Evolutionary conservation across 2,113 vertebrate genomes (phyloP), one percentile per base, ranked within the genome.

Genomic region (Carettochelys insculpta): DNA sequence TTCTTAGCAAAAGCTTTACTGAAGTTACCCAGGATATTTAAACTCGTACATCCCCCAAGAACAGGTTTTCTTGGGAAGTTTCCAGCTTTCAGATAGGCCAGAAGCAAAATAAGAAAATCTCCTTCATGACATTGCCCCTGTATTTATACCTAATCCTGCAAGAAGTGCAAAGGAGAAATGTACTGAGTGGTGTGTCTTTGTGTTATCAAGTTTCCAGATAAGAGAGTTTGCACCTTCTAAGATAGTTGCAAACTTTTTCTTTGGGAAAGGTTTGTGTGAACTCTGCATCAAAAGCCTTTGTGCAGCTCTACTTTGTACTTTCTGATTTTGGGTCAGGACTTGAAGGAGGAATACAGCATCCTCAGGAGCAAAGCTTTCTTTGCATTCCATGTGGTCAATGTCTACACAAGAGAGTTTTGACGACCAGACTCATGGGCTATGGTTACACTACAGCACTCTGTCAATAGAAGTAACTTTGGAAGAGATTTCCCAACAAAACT

Each of bases 191-290:
- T 34, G 24, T 53, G 25, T 34, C 79, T 80, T 83, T 77, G 29
- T 80, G 51, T 68, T 50, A 8, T 2, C 7, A 8, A 19, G 73
- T 92, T 91, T 94, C 78, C 29, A 0, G 50, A 31, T 90, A 90
- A 53, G 41, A 88, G 51, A 53, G 48, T 3, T 1, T 78, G 34
- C 77, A 87, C 25, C 24, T 71, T 90, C 45, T 86, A 86, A 86
- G 82, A 77, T 94, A 56, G 78, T 71, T 38, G 65, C 41, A 83
- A 58, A 43, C 9, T 75, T 45, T 88, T 84, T 14, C 80, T 92
- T 81, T 79, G 77, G 73, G 81, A 89, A 84, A 94, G 76, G 92
- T 94, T 87, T 92, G 29, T n/a, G 61, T 92, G 94, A 94, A 93
- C 86, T 91, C 90, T 86, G 31, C 91, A 81, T 58, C 71, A 94